phyloP scores from a whole-genome alignment of 1,140 invertebrate species.

The Procambarus virginalis region DNA sequence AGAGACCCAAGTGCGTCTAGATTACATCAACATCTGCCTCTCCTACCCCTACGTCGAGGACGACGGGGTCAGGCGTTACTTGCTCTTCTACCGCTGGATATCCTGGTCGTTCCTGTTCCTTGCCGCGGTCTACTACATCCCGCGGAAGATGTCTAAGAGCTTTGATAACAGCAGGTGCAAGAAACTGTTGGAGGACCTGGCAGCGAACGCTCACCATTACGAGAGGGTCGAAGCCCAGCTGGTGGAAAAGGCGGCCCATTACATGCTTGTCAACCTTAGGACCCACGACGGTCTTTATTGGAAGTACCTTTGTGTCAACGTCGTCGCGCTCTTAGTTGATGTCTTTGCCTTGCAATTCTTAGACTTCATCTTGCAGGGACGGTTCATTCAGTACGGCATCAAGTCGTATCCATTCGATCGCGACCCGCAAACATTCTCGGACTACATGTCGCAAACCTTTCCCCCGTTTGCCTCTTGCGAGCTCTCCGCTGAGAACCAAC shows the following conservation, averaged over 20 bases:
- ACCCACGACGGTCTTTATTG: conserved; percentile 54
- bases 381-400: conserved; percentile 45
- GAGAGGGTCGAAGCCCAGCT: conserved; percentile 28
- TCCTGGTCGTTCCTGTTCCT: conserved; percentile 49
- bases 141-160: conserved; percentile 45
- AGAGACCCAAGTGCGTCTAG: background rate
- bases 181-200: conserved; percentile 34
- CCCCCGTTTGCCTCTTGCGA: conserved; percentile 53
- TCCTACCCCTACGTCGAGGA: conserved; percentile 24
- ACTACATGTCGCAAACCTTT: conserved; percentile 63
- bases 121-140: conserved; percentile 35
- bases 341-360: conserved; percentile 25
- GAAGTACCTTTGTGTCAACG: conserved; percentile 40
- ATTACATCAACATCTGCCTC: conserved; percentile 46
- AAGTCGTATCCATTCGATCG: conserved; percentile 35
- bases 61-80: conserved; percentile 35
- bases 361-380: conserved; percentile 51
- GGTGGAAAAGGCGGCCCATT: conserved; percentile 31
- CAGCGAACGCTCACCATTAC: background rate
- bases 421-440: conserved; percentile 46
- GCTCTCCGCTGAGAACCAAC: background rate
- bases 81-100: conserved; percentile 63
- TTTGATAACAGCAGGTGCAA: conserved; percentile 38
- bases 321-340: conserved; percentile 42
- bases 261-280: conserved; percentile 40